Evolutionary conservation across 2,888 invertebrate genomes (phyloP).

Genomic region (Harpalus rufipes): DNA sequence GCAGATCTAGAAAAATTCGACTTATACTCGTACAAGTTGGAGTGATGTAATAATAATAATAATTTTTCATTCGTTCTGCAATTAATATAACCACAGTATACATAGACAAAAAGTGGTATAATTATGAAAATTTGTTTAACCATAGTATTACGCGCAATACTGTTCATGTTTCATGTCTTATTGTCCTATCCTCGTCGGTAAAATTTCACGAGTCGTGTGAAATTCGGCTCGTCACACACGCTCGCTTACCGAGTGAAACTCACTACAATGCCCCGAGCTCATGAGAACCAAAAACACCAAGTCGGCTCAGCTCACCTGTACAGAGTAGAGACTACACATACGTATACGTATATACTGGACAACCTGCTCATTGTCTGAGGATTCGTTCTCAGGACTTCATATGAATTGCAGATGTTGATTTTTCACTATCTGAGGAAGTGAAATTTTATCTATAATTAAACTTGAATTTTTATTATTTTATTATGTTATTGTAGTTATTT

Average conservation of each 20-base stretch:
- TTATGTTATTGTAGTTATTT: conserved; percentile 6
- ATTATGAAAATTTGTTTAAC: background rate
- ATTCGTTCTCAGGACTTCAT: conserved; percentile 40
- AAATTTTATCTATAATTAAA: conserved; percentile 42
- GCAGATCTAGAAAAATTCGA: too few relatives aligned
- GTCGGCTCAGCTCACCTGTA: conserved; percentile 17
- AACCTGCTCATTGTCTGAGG: conserved; percentile 18
- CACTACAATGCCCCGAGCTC: conserved; percentile 27
- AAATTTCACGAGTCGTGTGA: conserved; percentile 45
- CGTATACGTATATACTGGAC: background rate
- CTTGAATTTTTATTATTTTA: conserved; percentile 32
- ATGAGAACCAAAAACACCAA: conserved; percentile 39
- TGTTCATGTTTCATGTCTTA: background rate
- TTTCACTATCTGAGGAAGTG: conserved; percentile 44
- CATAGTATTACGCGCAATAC: background rate
- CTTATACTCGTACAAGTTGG: too few relatives aligned
- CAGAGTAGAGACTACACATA: conserved; percentile 6
- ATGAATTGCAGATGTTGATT: conserved; percentile 36
- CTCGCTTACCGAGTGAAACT: conserved; percentile 49
- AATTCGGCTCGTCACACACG: conserved; percentile 50
- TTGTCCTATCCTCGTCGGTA: background rate
- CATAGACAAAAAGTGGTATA: background rate
- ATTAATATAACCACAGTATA: background rate
- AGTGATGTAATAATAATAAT: too few relatives aligned
- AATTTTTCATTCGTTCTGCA: background rate